Conservation (phyloP, 2,797 vertebrate genomes). For the Brachymystax lenok region DNA sequence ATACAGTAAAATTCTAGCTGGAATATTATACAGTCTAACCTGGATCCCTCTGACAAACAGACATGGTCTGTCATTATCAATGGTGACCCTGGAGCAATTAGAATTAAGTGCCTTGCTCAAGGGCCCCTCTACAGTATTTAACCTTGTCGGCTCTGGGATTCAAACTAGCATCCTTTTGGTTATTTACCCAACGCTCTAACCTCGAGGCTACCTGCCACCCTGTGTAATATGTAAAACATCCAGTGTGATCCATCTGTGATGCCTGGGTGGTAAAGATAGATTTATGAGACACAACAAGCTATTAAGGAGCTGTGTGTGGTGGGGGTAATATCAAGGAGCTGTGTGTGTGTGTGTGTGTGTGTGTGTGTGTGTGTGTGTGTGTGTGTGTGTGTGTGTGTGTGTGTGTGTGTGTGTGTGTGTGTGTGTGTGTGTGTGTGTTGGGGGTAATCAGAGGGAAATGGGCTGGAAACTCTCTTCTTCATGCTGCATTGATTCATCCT, state of each 20-base stretch:
- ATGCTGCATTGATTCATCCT: slow-evolving; percentile 86
- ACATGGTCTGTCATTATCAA: too few relatives aligned
- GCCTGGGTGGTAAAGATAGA: slow-evolving; percentile 74
- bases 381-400: slow-evolving; percentile 16
- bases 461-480: slow-evolving; percentile 83
- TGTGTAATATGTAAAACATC: slow-evolving; percentile 73
- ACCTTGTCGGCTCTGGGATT: too few relatives aligned
- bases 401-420: too few relatives aligned
- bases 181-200: slow-evolving; percentile 52
- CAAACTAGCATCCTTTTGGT: slow-evolving; percentile 30
- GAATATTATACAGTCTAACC: too few relatives aligned
- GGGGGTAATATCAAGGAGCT: not conserved
- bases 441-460: slow-evolving; percentile 84
- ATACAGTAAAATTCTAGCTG: too few relatives aligned
- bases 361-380: slow-evolving; percentile 13
- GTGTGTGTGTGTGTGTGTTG: too few relatives aligned
- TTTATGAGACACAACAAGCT: slow-evolving; percentile 83
- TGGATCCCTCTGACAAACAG: too few relatives aligned
- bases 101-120: too few relatives aligned
- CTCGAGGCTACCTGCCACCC: slow-evolving; percentile 62
- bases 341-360: slow-evolving; percentile 68
- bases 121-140: too few relatives aligned
- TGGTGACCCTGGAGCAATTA: too few relatives aligned
- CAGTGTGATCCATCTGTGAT: slow-evolving; percentile 67
- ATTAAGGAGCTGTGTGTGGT: slow-evolving; percentile 79